Percentiles rank a stretch among this genome's conserved stretches.
phyloP scores from a whole-genome alignment of 2,797 vertebrate genomes.

The Malurus leucopterus region DNA sequence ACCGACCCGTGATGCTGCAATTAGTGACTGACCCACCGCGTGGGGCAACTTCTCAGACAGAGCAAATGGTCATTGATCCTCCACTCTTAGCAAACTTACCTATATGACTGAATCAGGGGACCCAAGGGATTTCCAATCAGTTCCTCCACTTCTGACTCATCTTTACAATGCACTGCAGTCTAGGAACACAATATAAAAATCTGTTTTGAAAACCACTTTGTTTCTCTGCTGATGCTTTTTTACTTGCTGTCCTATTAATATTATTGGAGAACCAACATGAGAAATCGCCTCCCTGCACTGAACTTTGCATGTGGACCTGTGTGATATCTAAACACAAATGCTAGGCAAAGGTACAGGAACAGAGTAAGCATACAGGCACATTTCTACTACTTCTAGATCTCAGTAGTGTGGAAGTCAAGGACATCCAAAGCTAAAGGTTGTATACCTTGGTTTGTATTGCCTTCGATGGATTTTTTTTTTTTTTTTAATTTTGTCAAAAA shows the following conservation, averaged over 20 bases:
- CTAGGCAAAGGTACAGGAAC: background rate
- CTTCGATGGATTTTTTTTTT: background rate
- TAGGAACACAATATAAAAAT: background rate
- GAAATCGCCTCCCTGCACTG: background rate
- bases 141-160: background rate
- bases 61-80: background rate
- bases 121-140: background rate
- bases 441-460: background rate
- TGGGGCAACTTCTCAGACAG: background rate
- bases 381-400: background rate
- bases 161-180: background rate
- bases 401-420: background rate
- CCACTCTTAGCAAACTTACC: background rate
- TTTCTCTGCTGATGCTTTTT: background rate
- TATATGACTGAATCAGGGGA: background rate
- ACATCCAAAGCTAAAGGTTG: background rate
- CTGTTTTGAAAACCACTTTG: background rate
- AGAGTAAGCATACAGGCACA: background rate
- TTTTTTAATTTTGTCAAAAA: background rate
- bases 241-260: background rate
- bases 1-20: background rate
- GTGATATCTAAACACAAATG: background rate
- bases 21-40: background rate
- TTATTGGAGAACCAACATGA: background rate
- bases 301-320: background rate